Base-by-base conservation (phyloP, 2,113 vertebrate species). In the Cynopterus brachyotis region DNA sequence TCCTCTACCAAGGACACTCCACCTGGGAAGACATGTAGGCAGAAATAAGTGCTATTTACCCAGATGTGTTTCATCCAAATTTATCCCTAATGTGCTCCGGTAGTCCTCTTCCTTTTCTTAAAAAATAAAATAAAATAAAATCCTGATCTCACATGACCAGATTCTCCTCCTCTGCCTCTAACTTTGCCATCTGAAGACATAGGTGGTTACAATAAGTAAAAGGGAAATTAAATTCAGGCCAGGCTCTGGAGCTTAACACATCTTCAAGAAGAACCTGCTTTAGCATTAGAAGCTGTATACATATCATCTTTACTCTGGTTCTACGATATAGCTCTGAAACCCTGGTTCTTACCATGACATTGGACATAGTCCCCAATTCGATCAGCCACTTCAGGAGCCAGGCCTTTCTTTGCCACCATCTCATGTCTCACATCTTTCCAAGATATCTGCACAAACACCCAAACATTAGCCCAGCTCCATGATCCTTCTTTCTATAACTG, bases 341-440 rank as follows among this genome's bases (percentile, higher is more conserved):
- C 26, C 73, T 93, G 78, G 37, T 95, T 96, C 98, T 98, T 96
- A 99, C 99, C 99, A 0, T 97, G 97, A 98, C 98, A 98, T 98
- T 98, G 98, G 67, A 99, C 98, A 0, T 99, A 99, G 83, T 99
- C 98, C 81, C 99, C 99, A 20, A 99, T 99, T 92, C 92, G 98
- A 97, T 99, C 98, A 0, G 99, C 99, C 15, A 98, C 98, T 82
- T 99, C 98, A 13, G 99, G 99, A 28, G 99, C 98, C 78, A 99
- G 96, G 24, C 99, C 99, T 94, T 99, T 99, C 98, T 99, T 99
- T 50, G 97, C 98, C 69, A 99, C 99, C 99, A 99, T 99, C 96
- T 99, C 99, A 1, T 97, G 99, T 98, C 97, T 99, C 94, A 99
- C 99, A 0, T 99, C 99, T 78, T 99, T 98, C 99, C 99, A 99